Percentiles rank a stretch among this genome's conserved stretches.
phyloP scores from a whole-genome alignment of 2,113 vertebrate species.

The Zonotrichia leucophrys region DNA sequence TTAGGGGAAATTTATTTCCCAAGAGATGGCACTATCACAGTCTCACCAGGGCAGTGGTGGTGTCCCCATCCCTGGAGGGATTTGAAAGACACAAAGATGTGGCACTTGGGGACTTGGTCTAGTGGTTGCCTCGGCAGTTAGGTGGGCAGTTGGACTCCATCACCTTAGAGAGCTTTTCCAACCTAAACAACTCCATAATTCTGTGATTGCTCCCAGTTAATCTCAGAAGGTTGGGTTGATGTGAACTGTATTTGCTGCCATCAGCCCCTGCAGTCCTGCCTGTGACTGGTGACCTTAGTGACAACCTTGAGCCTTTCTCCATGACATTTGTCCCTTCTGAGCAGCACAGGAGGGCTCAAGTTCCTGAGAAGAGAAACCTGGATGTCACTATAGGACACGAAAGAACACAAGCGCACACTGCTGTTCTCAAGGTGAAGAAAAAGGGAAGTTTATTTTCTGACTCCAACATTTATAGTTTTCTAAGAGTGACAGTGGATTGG shows the following conservation, averaged over 20 bases:
- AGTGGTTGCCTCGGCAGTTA: not conserved
- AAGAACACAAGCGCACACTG: no score
- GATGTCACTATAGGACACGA: no score
- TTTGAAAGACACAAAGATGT: not conserved
- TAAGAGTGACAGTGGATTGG: no score
- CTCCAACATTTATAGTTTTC: no score
- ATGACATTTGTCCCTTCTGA: fast-evolving
- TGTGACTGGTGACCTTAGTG: not conserved
- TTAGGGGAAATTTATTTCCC: not conserved
- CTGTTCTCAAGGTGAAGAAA: no score
- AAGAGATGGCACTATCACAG: no score
- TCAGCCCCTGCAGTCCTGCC: not conserved
- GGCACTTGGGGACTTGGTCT: not conserved
- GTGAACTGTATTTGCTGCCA: not conserved
- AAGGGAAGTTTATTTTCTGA: no score
- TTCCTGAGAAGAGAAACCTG: not conserved
- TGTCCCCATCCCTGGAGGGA: not conserved
- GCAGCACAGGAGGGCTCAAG: not conserved
- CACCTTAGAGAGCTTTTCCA: not conserved
- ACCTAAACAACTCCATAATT: not conserved
- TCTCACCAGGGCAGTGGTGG: not conserved
- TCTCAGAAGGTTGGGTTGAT: not conserved
- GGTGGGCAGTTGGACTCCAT: not conserved
- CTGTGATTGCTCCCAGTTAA: not conserved
- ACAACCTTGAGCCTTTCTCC: not conserved